A percentile compares a stretch with the other conserved stretches of the same genome.
Evolutionary conservation across 30 jellyfish, hydroid and myxozoan genomes (phyloP).

Genomic region (Hydractinia echinata): DNA sequence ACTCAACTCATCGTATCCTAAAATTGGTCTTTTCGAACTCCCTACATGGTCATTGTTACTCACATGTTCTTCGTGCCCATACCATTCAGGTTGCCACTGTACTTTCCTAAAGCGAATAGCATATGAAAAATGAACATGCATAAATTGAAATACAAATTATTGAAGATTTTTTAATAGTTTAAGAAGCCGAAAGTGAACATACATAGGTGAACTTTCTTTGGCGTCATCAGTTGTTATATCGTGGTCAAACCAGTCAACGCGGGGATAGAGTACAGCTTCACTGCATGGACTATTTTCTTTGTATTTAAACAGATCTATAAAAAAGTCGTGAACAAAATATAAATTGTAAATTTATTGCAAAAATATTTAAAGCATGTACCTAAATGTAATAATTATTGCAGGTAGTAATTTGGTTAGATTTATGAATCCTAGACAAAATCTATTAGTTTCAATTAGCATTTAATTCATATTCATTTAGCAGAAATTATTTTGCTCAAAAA

Average conservation of each 20-base stretch:
- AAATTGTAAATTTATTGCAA: background rate
- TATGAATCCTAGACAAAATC: too few relatives aligned
- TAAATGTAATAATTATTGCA: too few relatives aligned
- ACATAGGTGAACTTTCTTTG: background rate
- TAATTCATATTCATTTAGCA: too few relatives aligned
- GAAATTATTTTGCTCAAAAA: too few relatives aligned
- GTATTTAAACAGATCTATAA: background rate
- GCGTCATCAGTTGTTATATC: background rate
- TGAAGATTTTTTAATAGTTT: too few relatives aligned
- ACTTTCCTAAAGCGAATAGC: constrained; percentile 33
- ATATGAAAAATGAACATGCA: background rate
- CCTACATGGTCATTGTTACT: constrained; percentile 22
- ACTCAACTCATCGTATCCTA: constrained; percentile 75
- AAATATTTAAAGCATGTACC: too few relatives aligned
- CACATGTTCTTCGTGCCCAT: constrained; percentile 49
- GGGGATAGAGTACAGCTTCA: constrained; percentile 37
- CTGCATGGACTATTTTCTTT: background rate
- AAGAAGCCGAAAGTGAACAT: too few relatives aligned
- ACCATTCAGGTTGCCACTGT: constrained; percentile 72
- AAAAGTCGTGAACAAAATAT: background rate
- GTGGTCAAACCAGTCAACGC: constrained; percentile 91
- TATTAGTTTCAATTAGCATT: too few relatives aligned
- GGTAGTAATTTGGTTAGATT: too few relatives aligned
- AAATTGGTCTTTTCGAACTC: constrained; percentile 38
- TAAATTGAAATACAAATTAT: constrained; percentile 4